Conservation (phyloP, 2,113 vertebrate genomes). For the Cariama cristata region DNA sequence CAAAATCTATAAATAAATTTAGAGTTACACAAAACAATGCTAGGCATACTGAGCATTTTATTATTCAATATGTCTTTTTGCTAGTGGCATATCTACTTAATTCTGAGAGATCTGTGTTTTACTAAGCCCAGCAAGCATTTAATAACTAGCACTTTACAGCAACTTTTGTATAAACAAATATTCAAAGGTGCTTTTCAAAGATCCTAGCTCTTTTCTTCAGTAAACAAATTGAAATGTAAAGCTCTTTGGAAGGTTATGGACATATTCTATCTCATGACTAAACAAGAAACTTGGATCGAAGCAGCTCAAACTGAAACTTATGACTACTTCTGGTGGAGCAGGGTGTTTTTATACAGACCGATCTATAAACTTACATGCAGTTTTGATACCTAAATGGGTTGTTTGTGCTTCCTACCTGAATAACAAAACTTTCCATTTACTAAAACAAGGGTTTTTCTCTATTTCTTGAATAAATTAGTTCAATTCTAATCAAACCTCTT, state of each 20-base stretch:
- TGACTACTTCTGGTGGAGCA: background rate
- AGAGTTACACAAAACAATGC: conserved; percentile 49
- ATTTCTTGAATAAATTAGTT: background rate
- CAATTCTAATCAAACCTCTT: background rate
- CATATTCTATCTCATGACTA: background rate
- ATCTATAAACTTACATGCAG: background rate
- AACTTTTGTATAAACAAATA: conserved; percentile 62
- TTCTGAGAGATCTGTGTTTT: conserved; percentile 62
- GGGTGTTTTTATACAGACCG: background rate
- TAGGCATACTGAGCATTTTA: conserved; percentile 55
- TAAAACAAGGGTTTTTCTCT: background rate
- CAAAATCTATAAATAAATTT: conserved; percentile 74
- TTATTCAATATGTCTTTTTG: conserved; percentile 73
- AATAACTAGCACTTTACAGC: conserved; percentile 57
- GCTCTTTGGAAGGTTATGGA: background rate
- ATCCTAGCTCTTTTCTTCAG: conserved; percentile 15
- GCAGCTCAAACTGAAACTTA: background rate
- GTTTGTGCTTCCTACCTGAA: background rate
- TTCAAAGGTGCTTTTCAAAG: conserved; percentile 44
- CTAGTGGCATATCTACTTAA: conserved; percentile 64
- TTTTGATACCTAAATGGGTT: background rate
- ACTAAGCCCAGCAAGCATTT: conserved; percentile 65
- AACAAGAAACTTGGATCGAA: background rate
- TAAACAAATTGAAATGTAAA: conserved; percentile 24
- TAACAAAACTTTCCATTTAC: background rate